Evolutionary conservation across 2,113 vertebrate genomes (phyloP).

Genomic region (Ahaetulla prasina): DNA sequence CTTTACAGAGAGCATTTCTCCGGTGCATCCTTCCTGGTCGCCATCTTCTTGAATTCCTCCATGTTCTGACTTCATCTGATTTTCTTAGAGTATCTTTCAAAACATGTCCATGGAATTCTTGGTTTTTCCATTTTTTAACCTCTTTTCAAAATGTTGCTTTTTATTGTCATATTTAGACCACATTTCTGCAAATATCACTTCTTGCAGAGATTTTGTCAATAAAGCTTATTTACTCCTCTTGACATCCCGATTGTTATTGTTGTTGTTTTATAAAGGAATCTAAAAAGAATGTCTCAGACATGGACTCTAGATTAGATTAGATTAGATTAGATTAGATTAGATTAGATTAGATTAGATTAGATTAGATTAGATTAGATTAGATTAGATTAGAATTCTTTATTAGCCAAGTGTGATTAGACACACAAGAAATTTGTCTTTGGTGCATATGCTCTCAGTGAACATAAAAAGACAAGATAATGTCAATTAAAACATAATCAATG

Average conservation of each 20-base stretch:
- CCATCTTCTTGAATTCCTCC: too few species aligned
- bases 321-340: too few species aligned
- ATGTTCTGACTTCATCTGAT: not conserved
- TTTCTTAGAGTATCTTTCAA: not conserved
- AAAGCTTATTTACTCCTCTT: not conserved
- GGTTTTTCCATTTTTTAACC: not conserved
- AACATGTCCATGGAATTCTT: not conserved
- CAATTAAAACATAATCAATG: slow-evolving; percentile 38
- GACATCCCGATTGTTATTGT: not conserved
- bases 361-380: too few species aligned
- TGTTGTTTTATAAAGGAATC: not conserved
- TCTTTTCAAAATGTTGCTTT: not conserved
- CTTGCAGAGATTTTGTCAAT: not conserved
- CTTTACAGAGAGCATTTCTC: too few species aligned
- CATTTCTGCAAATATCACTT: not conserved
- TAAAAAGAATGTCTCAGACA: not conserved
- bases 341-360: too few species aligned
- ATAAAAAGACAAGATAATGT: not conserved
- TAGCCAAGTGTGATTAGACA: too few species aligned
- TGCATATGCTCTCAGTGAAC: too few species aligned
- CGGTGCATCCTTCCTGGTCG: too few species aligned
- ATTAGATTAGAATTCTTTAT: too few species aligned
- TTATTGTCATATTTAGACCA: not conserved
- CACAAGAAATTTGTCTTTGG: too few species aligned
- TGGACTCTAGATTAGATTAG: too few species aligned